Evolutionary conservation across 2,797 vertebrate genomes (phyloP).

Genomic region (Capromys pilorides): DNA sequence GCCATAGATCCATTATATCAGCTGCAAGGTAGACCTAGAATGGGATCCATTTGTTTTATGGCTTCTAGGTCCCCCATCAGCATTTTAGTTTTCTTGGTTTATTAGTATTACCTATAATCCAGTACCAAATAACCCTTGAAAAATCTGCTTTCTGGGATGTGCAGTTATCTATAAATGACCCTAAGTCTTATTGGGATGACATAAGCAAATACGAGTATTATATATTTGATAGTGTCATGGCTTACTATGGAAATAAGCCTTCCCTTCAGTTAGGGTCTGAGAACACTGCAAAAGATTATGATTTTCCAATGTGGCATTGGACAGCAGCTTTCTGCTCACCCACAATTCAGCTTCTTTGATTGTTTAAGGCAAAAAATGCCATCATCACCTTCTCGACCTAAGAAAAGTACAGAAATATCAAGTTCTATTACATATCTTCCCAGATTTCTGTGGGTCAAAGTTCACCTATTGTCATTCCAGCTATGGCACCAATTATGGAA

Average conservation of each 20-base stretch:
- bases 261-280: neutral
- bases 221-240: neutral
- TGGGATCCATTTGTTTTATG: neutral
- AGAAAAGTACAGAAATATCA: neutral
- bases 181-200: neutral
- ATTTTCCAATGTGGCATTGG: neutral
- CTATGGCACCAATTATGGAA: neutral
- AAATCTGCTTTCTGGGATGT: neutral
- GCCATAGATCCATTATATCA: neutral
- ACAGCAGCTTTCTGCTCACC: neutral
- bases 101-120: neutral
- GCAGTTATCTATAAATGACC: neutral
- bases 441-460: neutral
- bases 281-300: neutral
- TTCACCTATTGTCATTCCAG: neutral
- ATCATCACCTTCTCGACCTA: neutral
- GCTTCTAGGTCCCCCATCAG: neutral
- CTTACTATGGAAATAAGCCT: neutral
- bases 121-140: neutral
- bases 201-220: neutral
- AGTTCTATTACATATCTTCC: neutral
- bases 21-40: neutral
- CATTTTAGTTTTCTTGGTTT: constrained; percentile 15
- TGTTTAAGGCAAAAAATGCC: neutral
- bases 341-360: neutral